Percentiles rank a stretch among this genome's conserved stretches.
Conservation (phyloP, 2,797 vertebrate genomes). For the Etheostoma perlongum region DNA sequence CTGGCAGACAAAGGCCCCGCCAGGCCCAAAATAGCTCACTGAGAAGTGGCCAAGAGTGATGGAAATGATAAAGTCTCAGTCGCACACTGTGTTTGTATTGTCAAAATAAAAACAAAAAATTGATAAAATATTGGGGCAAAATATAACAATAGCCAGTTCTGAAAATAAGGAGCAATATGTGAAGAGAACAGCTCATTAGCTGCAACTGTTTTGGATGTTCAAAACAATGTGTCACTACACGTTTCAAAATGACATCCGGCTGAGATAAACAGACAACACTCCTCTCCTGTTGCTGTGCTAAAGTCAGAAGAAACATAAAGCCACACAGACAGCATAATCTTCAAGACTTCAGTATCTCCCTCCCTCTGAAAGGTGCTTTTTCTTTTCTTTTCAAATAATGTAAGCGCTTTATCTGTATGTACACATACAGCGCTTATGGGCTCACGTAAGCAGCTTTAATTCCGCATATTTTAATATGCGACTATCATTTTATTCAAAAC, state of each 20-base stretch:
- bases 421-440: slow-evolving; percentile 32
- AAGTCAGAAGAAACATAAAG: slow-evolving; percentile 47
- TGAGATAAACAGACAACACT: slow-evolving; percentile 62
- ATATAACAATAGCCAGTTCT: slow-evolving; percentile 48
- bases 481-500: slow-evolving; percentile 54
- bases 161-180: slow-evolving; percentile 50
- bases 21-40: slow-evolving; percentile 59
- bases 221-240: slow-evolving; percentile 69
- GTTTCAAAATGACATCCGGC: slow-evolving; percentile 64
- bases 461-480: slow-evolving; percentile 44
- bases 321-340: slow-evolving; percentile 37
- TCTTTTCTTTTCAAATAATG: slow-evolving; percentile 43
- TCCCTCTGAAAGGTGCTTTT: slow-evolving; percentile 22
- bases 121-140: slow-evolving; percentile 44
- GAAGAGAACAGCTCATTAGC: slow-evolving; percentile 72
- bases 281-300: slow-evolving; percentile 44
- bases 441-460: slow-evolving; percentile 52
- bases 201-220: slow-evolving; percentile 51
- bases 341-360: slow-evolving; percentile 38
- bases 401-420: slow-evolving; percentile 50
- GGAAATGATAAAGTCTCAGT: slow-evolving; percentile 60
- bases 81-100: slow-evolving; percentile 50
- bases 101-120: slow-evolving; percentile 53
- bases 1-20: slow-evolving; percentile 51
- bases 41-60: slow-evolving; percentile 69